Base-by-base conservation (phyloP, 2,113 vertebrate genomes). In the Xiphophorus couchianus region DNA sequence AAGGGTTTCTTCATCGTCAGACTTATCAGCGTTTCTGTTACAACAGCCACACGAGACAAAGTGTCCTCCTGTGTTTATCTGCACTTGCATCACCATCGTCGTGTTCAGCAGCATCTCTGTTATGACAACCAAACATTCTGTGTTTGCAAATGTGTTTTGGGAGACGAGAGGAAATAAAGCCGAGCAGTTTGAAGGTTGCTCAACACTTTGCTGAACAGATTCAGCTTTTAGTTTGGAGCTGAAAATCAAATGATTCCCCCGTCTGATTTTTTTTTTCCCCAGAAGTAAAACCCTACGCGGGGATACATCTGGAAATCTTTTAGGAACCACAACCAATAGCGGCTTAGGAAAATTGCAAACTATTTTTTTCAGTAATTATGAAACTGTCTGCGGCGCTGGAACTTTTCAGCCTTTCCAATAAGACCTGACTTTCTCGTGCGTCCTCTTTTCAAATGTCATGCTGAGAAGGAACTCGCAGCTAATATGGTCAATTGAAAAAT, bases 1-100 rank as follows among this genome's bases (percentile, higher is more conserved):
- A 39, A 66, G 14, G 51, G n/a, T 28, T 33, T 69, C 85, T 84
- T 84, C 86, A 76, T 85, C 77, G 73, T 69, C 83, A 29, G 63
- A 78, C 62, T 64, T n/a, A 76, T 77, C 77, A 10, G 74, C 2
- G 73, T 77, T 72, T 80, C 85, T 85, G 87, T 84, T 87, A 13
- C 82, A 78, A 61, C 87, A 73, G 76, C 81, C 2, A 4, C 35
- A 76, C 37, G 1, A 31, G 66, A 83, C 37, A 27, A 63, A 31
- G 27, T 10, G 54, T 12, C 29, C 44, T 28, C 65, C n/a, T 70
- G 51, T 27, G 62, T 0, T 8, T 12, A 19, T 44, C 39, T 73
- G 60, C 1, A 73, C 83, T 80, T 86, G 86, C 88, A 58, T 58
- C 51, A 58, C 11, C 35, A 37, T 3, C 19, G 82, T 90, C 74